Conservation (phyloP, 1,140 invertebrate species). For the Vollenhovia emeryi region DNA sequence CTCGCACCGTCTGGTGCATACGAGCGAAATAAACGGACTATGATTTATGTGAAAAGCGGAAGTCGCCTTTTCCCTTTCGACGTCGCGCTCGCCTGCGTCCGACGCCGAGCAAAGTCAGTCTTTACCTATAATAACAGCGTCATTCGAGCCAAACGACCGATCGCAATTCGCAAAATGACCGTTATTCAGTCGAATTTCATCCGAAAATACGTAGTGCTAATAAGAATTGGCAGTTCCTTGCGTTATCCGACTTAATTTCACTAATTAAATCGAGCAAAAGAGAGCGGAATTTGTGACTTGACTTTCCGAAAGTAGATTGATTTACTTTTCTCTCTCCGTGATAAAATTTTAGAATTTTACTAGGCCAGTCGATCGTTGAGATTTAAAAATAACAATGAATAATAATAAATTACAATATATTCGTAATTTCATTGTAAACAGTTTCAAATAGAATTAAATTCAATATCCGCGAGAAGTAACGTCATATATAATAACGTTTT, state of each 20-base stretch:
- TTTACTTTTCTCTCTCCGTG: background rate
- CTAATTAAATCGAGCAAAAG: background rate
- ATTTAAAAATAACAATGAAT: background rate
- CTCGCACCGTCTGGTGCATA: slow-evolving; percentile 13
- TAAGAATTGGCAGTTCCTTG: background rate
- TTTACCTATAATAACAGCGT: slow-evolving; percentile 43
- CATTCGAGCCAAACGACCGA: slow-evolving; percentile 22
- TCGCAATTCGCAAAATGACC: slow-evolving; percentile 26
- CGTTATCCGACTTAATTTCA: background rate
- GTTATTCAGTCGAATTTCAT: slow-evolving; percentile 20
- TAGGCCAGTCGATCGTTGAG: background rate
- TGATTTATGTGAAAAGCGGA: slow-evolving; percentile 61
- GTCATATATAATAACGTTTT: background rate
- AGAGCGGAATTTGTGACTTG: background rate
- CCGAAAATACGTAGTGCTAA: background rate
- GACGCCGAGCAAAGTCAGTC: slow-evolving; percentile 12
- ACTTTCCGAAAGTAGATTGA: background rate
- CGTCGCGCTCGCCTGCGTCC: slow-evolving; percentile 23
- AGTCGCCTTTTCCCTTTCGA: slow-evolving; percentile 54
- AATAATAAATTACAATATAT: background rate
- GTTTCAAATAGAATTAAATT: slow-evolving; percentile 17
- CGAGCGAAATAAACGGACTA: slow-evolving; percentile 49
- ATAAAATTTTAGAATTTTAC: background rate
- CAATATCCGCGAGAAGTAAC: background rate
- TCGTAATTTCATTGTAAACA: slow-evolving; percentile 4